phyloP scores from a whole-genome alignment of 2,797 vertebrate genomes.

The Moxostoma hubbsi region DNA sequence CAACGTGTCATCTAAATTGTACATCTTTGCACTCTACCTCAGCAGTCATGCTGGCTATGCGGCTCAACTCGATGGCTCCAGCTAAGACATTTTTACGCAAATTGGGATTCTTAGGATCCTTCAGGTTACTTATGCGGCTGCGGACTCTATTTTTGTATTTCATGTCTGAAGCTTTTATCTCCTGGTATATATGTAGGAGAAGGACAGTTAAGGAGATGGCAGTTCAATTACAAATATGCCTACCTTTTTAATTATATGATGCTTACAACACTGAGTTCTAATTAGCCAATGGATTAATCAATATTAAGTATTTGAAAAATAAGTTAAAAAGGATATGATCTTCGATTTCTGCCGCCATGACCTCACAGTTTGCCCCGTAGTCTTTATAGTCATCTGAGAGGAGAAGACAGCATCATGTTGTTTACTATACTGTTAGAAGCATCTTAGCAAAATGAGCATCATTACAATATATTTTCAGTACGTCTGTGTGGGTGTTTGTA shows the following conservation, averaged over 20 bases:
- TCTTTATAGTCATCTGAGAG: slow-evolving; percentile 88
- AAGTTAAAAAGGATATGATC: slow-evolving; percentile 88
- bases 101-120: slow-evolving; percentile 94
- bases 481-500: slow-evolving; percentile 6
- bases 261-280: background rate
- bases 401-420: slow-evolving; percentile 19
- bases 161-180: slow-evolving; percentile 92
- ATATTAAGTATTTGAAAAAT: background rate
- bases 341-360: slow-evolving; percentile 94
- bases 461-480: background rate
- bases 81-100: slow-evolving; percentile 91
- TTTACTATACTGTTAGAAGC: slow-evolving; percentile 8
- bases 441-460: background rate
- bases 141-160: slow-evolving; percentile 97
- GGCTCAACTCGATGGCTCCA: slow-evolving; percentile 81
- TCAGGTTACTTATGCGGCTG: slow-evolving; percentile 97
- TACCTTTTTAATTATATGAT: background rate
- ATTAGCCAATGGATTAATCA: background rate
- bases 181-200: slow-evolving; percentile 92
- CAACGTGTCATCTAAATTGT: slow-evolving; percentile 11
- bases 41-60: slow-evolving; percentile 91
- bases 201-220: slow-evolving; percentile 66
- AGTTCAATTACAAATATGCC: background rate
- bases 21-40: slow-evolving; percentile 79
- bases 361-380: slow-evolving; percentile 88